Evolutionary conservation across 2,888 invertebrate genomes (phyloP), one percentile per base, ranked within the genome.

Genomic region (Rosalia funebris): DNA sequence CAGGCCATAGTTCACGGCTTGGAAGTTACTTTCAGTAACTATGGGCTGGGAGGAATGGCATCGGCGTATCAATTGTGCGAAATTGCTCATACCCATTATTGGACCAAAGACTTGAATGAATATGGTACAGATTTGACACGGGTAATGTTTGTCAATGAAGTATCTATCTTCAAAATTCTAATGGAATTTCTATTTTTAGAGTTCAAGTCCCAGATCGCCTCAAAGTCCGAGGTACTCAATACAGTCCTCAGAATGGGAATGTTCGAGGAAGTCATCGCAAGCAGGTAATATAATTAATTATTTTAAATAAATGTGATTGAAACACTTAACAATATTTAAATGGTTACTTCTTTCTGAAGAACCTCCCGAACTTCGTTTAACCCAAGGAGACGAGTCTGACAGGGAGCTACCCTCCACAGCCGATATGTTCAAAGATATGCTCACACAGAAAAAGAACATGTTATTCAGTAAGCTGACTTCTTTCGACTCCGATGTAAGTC

Each of bases 21-120:
- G 52, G 97, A 97, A 79, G 90, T 91, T 63, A 96, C 96, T 0
- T 97, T 91, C 79, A 88, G 90, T 39, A 97, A 96, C 83, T 94
- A 95, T 74, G 97, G 98, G 0, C 85, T 96, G 1, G 98, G 98
- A 31, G 99, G 99, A 15, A 96, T 98, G 93, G 96, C 97, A 1
- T 96, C 97, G 0, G 95, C 95, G 14, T 98, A 96, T 82, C 96
- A 97, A 82, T 86, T 98, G 68, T 90, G 98, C 75, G 99, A 99
- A 85, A 96, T 99, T 77, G 95, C 96, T 1, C 98, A 99, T 81
- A 99, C 99, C 0, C 98, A 99, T 82, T 99, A 92, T 80, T 97
- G 96, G 95, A 92, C 92, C 71, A 92, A 93, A 77, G 95, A 95
- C 78, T 79, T 93, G 5, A 85, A 84, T 36, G 88, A 88, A 65